Evolutionary conservation across 2,888 invertebrate genomes (phyloP).

Genomic region (Leptinotarsa juncta): DNA sequence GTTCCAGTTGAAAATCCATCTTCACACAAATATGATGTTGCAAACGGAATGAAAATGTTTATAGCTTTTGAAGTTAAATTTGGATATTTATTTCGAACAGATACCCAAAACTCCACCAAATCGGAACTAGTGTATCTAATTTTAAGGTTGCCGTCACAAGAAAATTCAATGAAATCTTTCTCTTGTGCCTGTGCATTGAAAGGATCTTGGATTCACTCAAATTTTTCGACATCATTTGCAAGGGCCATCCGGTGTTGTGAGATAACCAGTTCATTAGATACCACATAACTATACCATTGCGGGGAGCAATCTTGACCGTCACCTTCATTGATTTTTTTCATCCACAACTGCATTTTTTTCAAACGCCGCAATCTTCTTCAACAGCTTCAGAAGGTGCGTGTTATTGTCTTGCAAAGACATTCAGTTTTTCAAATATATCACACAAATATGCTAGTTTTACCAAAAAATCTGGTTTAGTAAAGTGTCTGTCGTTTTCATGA

Average conservation of each 20-base stretch:
- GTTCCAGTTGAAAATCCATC: constrained; percentile 34
- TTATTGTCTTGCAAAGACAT: constrained; percentile 24
- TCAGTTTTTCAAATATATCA: constrained; percentile 28
- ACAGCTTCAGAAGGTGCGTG: constrained; percentile 3
- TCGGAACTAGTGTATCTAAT: neutral
- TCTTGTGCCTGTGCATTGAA: constrained; percentile 21
- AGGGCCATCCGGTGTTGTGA: neutral
- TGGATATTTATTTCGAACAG: neutral
- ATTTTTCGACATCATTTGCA: constrained; percentile 8
- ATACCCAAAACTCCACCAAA: constrained; percentile 5
- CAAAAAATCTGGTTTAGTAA: neutral
- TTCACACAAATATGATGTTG: neutral
- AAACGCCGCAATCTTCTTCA: neutral
- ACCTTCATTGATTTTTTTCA: neutral
- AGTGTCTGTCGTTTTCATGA: constrained; percentile 12
- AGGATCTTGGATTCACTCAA: constrained; percentile 26
- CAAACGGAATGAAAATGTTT: neutral
- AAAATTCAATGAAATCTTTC: constrained; percentile 26
- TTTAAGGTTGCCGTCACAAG: constrained; percentile 23
- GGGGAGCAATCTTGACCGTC: neutral
- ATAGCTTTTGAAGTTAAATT: constrained; percentile 8
- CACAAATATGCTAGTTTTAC: constrained; percentile 26
- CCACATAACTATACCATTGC: constrained; percentile 5
- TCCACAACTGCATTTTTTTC: neutral
- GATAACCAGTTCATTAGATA: constrained; percentile 11